These are phyloP conservation scores for Odontophorus gujanensis DNA, from an alignment of 2,113 vertebrate genomes.

Conservation along the genomic window DNA sequence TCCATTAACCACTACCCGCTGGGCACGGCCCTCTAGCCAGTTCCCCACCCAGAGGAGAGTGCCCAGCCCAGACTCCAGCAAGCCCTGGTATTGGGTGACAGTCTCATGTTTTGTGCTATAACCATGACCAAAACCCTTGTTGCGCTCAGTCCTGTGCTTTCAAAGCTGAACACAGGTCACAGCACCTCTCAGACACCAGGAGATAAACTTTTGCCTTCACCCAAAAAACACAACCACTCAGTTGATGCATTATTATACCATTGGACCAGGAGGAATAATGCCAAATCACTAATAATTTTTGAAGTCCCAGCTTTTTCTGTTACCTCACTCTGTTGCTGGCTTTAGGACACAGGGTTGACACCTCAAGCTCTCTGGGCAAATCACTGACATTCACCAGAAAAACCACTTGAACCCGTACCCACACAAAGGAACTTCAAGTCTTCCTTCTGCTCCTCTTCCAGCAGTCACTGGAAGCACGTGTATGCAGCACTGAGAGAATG, in stretches of 20 bases:
- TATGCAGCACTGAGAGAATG: background rate
- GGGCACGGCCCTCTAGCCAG: no score
- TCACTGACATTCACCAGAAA: background rate
- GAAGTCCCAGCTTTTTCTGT: background rate
- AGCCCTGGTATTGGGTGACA: background rate
- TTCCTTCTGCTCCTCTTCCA: no score
- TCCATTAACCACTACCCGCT: no score
- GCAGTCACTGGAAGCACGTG: background rate
- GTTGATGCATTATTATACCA: no score
- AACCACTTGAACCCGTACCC: background rate
- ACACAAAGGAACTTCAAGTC: background rate
- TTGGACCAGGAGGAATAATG: background rate
- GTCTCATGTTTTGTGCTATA: background rate
- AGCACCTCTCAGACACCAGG: background rate
- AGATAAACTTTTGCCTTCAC: background rate
- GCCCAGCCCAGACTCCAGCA: background rate
- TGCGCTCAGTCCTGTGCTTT: background rate
- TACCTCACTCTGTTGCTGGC: no score
- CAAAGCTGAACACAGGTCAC: background rate
- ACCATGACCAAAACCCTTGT: background rate
- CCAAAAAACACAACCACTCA: no score
- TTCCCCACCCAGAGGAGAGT: no score
- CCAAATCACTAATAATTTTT: background rate
- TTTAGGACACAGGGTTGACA: background rate
- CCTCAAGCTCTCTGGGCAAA: background rate